phyloP scores from a whole-genome alignment of 2,797 vertebrate genomes.

The Anguilla megastoma region DNA sequence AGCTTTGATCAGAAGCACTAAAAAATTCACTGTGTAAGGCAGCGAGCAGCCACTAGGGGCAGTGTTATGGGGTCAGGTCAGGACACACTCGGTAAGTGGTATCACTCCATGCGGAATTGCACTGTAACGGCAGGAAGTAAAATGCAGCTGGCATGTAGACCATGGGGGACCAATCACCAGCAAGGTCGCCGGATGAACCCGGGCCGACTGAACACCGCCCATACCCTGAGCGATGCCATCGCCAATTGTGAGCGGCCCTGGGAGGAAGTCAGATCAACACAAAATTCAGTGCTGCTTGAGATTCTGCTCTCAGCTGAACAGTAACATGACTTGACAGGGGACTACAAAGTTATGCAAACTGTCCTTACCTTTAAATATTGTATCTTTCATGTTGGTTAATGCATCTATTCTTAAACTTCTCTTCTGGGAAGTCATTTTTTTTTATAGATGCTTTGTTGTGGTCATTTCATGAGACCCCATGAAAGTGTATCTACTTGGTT shows the following conservation, averaged over 20 bases:
- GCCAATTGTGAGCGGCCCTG: too few species aligned
- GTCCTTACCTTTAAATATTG: constrained; percentile 16
- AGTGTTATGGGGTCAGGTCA: neutral
- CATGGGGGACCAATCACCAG: too few species aligned
- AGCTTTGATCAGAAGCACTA: neutral
- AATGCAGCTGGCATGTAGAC: neutral
- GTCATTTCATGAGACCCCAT: neutral
- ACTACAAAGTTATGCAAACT: constrained; percentile 64
- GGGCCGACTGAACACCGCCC: too few species aligned
- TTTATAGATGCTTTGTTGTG: neutral
- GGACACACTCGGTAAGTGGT: neutral
- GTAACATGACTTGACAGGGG: constrained; percentile 65
- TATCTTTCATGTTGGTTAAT: neutral
- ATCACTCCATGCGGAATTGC: neutral
- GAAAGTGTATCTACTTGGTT: neutral
- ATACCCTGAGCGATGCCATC: too few species aligned
- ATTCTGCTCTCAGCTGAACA: constrained; percentile 51
- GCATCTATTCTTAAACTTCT: neutral
- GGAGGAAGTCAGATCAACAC: constrained; percentile 14
- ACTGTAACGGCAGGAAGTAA: constrained; percentile 13
- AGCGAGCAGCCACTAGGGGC: neutral
- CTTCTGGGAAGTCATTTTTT: too few species aligned
- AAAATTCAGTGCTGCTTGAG: constrained; percentile 34
- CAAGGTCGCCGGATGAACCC: too few species aligned
- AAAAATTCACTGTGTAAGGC: neutral